These are phyloP conservation scores for Calliopum simillimum DNA, from an alignment of 2,888 invertebrate species.

Conservation along the genomic window DNA sequence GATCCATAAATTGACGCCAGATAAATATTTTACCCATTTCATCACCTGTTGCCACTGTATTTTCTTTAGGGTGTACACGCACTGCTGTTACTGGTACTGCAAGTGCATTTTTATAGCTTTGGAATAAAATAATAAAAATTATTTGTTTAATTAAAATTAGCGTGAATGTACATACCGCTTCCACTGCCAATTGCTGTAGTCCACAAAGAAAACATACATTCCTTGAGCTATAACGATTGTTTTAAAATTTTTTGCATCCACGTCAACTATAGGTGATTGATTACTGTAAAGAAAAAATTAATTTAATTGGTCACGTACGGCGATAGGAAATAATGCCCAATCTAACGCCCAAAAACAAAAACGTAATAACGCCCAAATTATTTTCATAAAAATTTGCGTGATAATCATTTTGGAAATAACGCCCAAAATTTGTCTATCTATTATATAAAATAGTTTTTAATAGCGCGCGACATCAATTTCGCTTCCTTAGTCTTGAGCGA, in stretches of 20 bases:
- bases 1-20: conserved; percentile 70
- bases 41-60: conserved; percentile 77
- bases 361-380: no score
- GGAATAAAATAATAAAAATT: conserved; percentile 23
- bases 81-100: conserved; percentile 71
- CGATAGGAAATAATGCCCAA: neutral
- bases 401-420: no score
- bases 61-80: conserved; percentile 75
- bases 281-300: conserved; percentile 44
- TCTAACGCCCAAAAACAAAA: no score
- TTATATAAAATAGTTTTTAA: no score
- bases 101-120: conserved; percentile 48
- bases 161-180: conserved; percentile 46
- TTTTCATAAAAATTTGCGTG: no score
- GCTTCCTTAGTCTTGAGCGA: no score
- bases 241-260: conserved; percentile 54
- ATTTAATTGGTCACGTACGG: neutral
- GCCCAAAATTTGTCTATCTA: no score
- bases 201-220: conserved; percentile 51
- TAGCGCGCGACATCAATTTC: no score
- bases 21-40: conserved; percentile 73
- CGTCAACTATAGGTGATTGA: conserved; percentile 51
- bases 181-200: conserved; percentile 57
- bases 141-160: neutral
- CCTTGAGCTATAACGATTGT: conserved; percentile 56